phyloP scores from a whole-genome alignment of 2,797 vertebrate species.

The Crax fasciolata region DNA sequence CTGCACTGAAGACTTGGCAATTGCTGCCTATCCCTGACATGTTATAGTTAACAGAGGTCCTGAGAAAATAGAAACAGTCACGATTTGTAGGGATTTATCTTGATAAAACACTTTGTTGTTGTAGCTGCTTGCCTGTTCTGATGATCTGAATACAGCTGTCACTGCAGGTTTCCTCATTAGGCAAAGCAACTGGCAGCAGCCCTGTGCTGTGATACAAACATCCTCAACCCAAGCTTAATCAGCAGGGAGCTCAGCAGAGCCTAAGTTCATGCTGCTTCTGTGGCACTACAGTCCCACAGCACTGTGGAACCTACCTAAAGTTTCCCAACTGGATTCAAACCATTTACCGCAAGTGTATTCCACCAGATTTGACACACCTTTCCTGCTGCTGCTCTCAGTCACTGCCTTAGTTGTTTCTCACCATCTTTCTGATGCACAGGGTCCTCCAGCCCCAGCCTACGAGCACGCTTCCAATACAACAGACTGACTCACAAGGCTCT shows the following conservation, averaged over 20 bases:
- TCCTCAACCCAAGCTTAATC: background rate
- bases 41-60: background rate
- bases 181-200: background rate
- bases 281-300: background rate
- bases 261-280: background rate
- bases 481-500: background rate
- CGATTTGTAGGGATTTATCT: background rate
- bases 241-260: background rate
- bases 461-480: background rate
- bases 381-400: background rate
- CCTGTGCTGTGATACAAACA: rapidly evolving
- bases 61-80: background rate
- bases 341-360: background rate
- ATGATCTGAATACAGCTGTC: background rate
- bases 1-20: background rate
- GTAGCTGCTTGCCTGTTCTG: background rate
- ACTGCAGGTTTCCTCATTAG: background rate
- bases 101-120: background rate
- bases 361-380: background rate
- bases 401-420: background rate
- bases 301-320: background rate
- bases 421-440: background rate
- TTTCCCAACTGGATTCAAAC: constrained; percentile 6
- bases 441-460: background rate
- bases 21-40: background rate